Percentiles rank a stretch among this genome's conserved stretches.
These are phyloP conservation scores for Heliconius congener DNA, from an alignment of 1,140 invertebrate genomes.

Conservation along the genomic window DNA sequence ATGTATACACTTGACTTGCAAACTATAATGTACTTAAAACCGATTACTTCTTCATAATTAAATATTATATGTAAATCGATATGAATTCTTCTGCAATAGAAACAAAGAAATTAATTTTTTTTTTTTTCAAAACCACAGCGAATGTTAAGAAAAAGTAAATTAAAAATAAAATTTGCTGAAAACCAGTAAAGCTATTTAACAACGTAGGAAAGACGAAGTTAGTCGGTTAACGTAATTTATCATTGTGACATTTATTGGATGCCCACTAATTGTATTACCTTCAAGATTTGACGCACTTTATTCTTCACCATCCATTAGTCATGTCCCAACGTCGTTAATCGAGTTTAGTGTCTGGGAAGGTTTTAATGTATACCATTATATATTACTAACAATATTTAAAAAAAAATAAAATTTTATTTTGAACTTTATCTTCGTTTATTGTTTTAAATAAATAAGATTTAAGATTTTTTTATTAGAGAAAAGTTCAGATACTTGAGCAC, in stretches of 20 bases:
- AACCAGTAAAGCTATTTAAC: neutral
- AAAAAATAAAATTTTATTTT: too few relatives aligned
- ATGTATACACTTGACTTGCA: neutral
- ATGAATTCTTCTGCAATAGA: too few relatives aligned
- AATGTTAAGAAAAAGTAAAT: neutral
- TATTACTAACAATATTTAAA: neutral
- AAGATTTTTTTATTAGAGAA: too few relatives aligned
- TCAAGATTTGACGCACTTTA: slow-evolving; percentile 32
- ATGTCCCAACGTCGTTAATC: slow-evolving; percentile 11
- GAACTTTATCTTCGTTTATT: too few relatives aligned
- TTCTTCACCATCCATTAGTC: slow-evolving; percentile 23
- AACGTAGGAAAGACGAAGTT: slow-evolving; percentile 1
- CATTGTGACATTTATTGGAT: slow-evolving; percentile 35
- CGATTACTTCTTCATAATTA: too few relatives aligned
- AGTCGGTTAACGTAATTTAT: slow-evolving; percentile 27
- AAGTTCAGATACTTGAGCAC: too few relatives aligned
- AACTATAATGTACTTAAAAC: too few relatives aligned
- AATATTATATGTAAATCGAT: too few relatives aligned
- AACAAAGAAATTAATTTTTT: too few relatives aligned
- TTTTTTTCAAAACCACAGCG: too few relatives aligned
- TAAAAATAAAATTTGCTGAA: neutral
- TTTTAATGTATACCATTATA: slow-evolving; percentile 11
- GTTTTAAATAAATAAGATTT: too few relatives aligned
- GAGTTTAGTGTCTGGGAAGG: slow-evolving; percentile 1
- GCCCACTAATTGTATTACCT: slow-evolving; percentile 25